Conservation (phyloP, 2,113 vertebrate genomes). For the Raja brachyura region DNA sequence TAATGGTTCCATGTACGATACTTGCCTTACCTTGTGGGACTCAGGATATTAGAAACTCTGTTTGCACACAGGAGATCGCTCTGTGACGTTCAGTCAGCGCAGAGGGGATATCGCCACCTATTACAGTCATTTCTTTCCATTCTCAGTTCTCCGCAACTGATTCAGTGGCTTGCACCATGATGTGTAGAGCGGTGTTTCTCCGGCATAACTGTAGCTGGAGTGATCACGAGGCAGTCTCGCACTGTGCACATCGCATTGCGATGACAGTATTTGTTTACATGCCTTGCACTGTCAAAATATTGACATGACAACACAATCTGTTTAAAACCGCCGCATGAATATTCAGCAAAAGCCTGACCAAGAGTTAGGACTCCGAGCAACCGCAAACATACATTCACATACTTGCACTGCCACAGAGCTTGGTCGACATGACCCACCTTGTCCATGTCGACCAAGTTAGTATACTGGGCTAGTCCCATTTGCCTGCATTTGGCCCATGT, state of each 20-base stretch:
- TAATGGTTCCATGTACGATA: neutral
- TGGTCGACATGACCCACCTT: no score
- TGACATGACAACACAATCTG: neutral
- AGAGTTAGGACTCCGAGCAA: neutral
- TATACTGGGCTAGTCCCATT: no score
- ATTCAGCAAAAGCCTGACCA: neutral
- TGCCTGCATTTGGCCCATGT: no score
- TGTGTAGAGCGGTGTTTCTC: neutral
- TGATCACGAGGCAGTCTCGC: neutral
- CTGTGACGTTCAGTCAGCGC: neutral
- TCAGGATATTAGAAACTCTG: neutral
- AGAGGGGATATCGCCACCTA: neutral
- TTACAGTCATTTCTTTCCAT: neutral
- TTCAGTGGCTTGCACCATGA: neutral
- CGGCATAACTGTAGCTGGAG: neutral
- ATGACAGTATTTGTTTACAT: neutral
- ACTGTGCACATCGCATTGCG: neutral
- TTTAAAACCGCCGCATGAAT: neutral
- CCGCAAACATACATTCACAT: no score
- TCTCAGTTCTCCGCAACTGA: neutral
- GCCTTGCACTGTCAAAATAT: neutral
- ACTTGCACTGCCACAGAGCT: neutral
- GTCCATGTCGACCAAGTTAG: no score
- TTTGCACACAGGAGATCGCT: neutral
- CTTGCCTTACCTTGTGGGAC: neutral